Evolutionary conservation across 2,797 vertebrate genomes (phyloP).

Genomic region (Anabas testudineus): DNA sequence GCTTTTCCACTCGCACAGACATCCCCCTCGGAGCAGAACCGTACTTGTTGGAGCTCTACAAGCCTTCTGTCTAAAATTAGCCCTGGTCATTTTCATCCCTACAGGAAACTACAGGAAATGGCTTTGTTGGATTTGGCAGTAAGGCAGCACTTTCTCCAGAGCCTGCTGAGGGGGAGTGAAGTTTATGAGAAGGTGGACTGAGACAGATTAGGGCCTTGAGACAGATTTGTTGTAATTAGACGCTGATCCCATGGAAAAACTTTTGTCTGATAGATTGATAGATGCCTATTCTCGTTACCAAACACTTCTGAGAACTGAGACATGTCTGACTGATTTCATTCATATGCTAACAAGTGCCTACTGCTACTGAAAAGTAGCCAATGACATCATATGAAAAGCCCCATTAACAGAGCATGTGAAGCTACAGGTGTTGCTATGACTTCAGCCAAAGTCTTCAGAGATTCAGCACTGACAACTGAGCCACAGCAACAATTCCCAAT

Average conservation of each 20-base stretch:
- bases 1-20: conserved; percentile 50
- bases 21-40: conserved; percentile 36
- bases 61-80: conserved; percentile 81
- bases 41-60: conserved; percentile 50
- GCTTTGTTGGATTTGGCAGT: conserved; percentile 84
- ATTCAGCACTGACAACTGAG: conserved; percentile 53
- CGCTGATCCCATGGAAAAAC: conserved; percentile 40
- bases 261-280: background rate
- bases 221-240: conserved; percentile 44
- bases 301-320: conserved; percentile 3
- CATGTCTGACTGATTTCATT: conserved; percentile 18
- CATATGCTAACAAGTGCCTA: conserved; percentile 2
- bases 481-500: conserved; percentile 67
- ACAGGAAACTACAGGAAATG: conserved; percentile 82
- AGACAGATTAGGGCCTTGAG: conserved; percentile 48
- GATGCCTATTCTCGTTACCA: conserved; percentile 9
- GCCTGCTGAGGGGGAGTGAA: conserved; percentile 47
- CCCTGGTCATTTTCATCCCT: conserved; percentile 74
- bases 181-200: conserved; percentile 42
- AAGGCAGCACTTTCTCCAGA: conserved; percentile 80
- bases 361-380: conserved; percentile 32
- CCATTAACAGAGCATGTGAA: conserved; percentile 22
- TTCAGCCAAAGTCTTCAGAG: conserved; percentile 65
- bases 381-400: conserved; percentile 39
- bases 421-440: conserved; percentile 68